phyloP scores from a whole-genome alignment of 2,113 vertebrate species.

The Oxyruncus cristatus region DNA sequence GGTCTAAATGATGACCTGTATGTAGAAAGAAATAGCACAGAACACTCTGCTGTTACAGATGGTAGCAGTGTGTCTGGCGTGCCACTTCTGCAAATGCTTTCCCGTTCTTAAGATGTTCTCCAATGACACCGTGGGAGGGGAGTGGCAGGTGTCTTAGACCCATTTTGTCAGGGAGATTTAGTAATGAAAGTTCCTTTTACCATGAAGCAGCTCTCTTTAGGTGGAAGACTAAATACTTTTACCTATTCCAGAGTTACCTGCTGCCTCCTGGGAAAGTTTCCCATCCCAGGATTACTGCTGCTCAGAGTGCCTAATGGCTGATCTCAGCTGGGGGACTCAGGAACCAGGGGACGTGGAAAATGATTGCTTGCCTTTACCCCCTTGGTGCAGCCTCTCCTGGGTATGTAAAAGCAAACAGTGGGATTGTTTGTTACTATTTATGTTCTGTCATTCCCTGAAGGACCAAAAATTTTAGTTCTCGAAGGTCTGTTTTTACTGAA shows the following conservation, averaged over 20 bases:
- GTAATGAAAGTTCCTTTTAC: neutral
- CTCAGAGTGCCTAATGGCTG: neutral
- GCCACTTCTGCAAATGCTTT: neutral
- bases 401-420: neutral
- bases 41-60: neutral
- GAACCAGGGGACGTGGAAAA: neutral
- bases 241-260: neutral
- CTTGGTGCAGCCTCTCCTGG: neutral
- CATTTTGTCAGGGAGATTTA: neutral
- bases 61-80: neutral
- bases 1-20: neutral
- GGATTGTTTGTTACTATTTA: neutral
- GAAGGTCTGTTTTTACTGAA: neutral
- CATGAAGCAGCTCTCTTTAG: neutral
- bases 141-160: neutral
- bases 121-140: rapidly evolving
- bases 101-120: neutral
- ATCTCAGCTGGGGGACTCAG: neutral
- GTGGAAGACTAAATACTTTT: neutral
- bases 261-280: neutral
- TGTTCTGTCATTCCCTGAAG: neutral
- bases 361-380: neutral
- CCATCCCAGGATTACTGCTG: neutral
- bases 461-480: neutral
- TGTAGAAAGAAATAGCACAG: neutral